Percentiles rank a stretch among this genome's conserved stretches.
Evolutionary conservation across 2,113 vertebrate genomes (phyloP).

Genomic region (Ochotona curzoniae): DNA sequence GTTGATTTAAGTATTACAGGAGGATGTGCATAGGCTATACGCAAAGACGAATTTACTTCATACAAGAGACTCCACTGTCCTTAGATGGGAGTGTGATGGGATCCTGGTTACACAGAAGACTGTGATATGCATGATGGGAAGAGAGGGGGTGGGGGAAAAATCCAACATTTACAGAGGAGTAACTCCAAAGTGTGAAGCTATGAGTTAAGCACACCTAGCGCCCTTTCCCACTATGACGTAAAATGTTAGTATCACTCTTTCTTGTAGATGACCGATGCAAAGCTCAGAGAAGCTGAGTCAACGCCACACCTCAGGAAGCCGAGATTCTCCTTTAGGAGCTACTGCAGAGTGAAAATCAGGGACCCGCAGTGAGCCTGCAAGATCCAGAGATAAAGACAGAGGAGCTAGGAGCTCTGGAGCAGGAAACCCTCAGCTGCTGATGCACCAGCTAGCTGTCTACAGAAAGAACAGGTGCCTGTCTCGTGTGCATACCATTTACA

Average conservation of each 20-base stretch:
- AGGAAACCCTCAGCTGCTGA: rapidly evolving
- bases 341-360: neutral
- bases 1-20: too few species aligned
- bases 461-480: rapidly evolving
- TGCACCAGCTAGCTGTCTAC: rapidly evolving
- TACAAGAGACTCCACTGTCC: too few species aligned
- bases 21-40: too few species aligned
- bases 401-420: rapidly evolving
- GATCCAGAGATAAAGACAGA: rapidly evolving
- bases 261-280: neutral
- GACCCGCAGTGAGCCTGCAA: rapidly evolving
- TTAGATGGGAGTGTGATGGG: too few species aligned
- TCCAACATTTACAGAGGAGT: rapidly evolving
- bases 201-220: rapidly evolving
- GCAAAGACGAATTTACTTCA: too few species aligned
- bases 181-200: neutral
- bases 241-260: rapidly evolving
- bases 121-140: too few species aligned
- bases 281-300: neutral
- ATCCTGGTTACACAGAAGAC: too few species aligned
- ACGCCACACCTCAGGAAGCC: neutral
- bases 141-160: neutral
- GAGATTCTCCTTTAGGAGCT: rapidly evolving
- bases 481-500: rapidly evolving
- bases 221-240: rapidly evolving